These are phyloP conservation scores for Apocrypta bakeri DNA, from an alignment of 1,140 invertebrate genomes.

Conservation along the genomic window DNA sequence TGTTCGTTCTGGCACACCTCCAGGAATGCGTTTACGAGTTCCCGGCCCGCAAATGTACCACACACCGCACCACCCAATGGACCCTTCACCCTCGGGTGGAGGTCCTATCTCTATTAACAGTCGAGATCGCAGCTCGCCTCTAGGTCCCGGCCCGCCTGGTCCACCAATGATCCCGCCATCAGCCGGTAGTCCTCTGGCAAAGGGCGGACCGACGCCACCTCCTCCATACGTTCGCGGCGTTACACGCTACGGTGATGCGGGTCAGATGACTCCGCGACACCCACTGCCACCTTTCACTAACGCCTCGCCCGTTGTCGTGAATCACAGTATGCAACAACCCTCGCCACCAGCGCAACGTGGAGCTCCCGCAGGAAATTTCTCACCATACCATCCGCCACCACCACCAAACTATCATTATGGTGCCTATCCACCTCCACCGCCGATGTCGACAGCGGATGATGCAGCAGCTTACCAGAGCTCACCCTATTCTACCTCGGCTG, in stretches of 20 bases:
- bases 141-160: slow-evolving; percentile 60
- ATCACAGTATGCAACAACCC: slow-evolving; percentile 64
- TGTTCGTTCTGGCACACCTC: slow-evolving; percentile 68
- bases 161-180: slow-evolving; percentile 66
- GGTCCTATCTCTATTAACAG: slow-evolving; percentile 73
- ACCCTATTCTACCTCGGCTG: slow-evolving; percentile 65
- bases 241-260: slow-evolving; percentile 61
- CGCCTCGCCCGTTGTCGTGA: slow-evolving; percentile 54
- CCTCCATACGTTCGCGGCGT: slow-evolving; percentile 65
- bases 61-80: slow-evolving; percentile 74
- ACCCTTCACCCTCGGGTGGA: slow-evolving; percentile 76
- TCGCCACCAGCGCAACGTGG: slow-evolving; percentile 66
- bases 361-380: slow-evolving; percentile 68
- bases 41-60: slow-evolving; percentile 73
- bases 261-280: slow-evolving; percentile 67
- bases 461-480: slow-evolving; percentile 69
- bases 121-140: slow-evolving; percentile 68
- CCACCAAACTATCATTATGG: slow-evolving; percentile 74
- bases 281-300: slow-evolving; percentile 68
- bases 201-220: slow-evolving; percentile 70
- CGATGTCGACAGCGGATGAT: slow-evolving; percentile 69
- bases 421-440: slow-evolving; percentile 71
- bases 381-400: slow-evolving; percentile 73
- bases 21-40: slow-evolving; percentile 68
- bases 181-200: slow-evolving; percentile 66